Evolutionary conservation across 2,113 vertebrate species (phyloP).

Genomic region (Ellobius talpinus): DNA sequence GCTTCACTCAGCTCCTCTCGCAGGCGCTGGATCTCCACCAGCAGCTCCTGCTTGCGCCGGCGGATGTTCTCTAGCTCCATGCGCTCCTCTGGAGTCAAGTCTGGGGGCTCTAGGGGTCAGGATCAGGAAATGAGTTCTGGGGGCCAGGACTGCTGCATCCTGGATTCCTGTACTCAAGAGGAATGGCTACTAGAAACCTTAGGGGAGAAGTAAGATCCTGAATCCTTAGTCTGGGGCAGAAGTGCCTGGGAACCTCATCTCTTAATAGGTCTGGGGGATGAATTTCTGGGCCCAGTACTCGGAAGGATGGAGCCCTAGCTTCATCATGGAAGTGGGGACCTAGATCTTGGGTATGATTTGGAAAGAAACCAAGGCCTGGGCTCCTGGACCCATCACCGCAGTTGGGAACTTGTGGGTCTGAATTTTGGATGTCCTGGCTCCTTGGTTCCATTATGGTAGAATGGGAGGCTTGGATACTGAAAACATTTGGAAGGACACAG

Average conservation of each 20-base stretch:
- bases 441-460: background rate
- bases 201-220: background rate
- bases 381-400: background rate
- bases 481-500: conserved; percentile 41
- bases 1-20: conserved; percentile 94
- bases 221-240: background rate
- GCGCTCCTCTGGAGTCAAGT: conserved; percentile 94
- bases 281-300: background rate
- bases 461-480: background rate
- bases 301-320: background rate
- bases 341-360: background rate
- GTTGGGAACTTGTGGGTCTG: no score
- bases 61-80: conserved; percentile 96
- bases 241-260: background rate
- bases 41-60: conserved; percentile 92
- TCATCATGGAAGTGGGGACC: background rate
- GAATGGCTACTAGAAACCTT: background rate
- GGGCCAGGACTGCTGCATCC: background rate
- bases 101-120: conserved; percentile 90
- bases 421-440: background rate
- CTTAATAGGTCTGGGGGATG: background rate
- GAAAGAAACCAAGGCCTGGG: background rate
- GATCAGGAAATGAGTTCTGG: conserved; percentile 1
- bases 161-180: background rate
- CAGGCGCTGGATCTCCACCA: conserved; percentile 95